phyloP scores from a whole-genome alignment of 2,888 invertebrate species.

The Reticulitermes lucifugus region DNA sequence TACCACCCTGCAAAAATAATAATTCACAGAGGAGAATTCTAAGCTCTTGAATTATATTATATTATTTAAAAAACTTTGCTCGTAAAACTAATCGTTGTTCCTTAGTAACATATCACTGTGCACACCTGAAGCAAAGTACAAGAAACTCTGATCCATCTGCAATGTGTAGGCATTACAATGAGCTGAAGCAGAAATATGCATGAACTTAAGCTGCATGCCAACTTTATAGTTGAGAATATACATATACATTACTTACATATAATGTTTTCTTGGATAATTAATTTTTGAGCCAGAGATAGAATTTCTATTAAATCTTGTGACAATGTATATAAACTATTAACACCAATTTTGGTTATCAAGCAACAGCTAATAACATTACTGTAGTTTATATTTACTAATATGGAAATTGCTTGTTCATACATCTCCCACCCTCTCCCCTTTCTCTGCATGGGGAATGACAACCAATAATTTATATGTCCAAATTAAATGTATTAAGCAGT shows the following conservation, averaged over 20 bases:
- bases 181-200: background rate
- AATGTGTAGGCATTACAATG: background rate
- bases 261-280: background rate
- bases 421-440: background rate
- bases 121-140: background rate
- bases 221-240: background rate
- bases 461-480: background rate
- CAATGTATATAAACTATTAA: background rate
- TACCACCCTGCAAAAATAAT: background rate
- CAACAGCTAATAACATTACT: background rate
- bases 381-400: background rate
- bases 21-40: background rate
- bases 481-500: no score
- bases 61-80: background rate
- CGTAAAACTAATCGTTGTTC: background rate
- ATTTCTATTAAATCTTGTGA: background rate
- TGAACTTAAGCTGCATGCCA: background rate
- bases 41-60: background rate
- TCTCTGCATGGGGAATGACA: background rate
- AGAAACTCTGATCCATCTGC: background rate
- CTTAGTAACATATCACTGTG: background rate
- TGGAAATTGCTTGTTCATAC: background rate
- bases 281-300: background rate
- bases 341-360: background rate
- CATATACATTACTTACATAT: background rate